phyloP scores from a whole-genome alignment of 2,888 invertebrate genomes.

The Embidobia sp. region DNA sequence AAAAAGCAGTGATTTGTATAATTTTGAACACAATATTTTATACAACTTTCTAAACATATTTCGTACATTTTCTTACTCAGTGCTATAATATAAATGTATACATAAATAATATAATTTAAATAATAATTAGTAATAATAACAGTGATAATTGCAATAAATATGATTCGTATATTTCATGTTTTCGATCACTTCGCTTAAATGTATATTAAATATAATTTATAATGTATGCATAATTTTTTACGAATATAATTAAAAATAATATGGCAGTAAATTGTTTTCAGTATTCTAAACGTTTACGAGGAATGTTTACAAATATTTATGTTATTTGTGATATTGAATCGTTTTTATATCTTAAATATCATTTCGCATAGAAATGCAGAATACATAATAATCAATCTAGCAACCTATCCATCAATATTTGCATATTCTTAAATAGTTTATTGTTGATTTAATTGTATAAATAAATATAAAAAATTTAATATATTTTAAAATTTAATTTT shows the following conservation, averaged over 20 bases:
- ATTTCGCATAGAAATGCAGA: conserved; percentile 8
- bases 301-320: conserved; percentile 43
- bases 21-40: too few relatives aligned
- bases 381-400: neutral
- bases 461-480: too few relatives aligned
- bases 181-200: conserved; percentile 24
- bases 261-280: conserved; percentile 43
- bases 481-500: too few relatives aligned
- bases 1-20: too few relatives aligned
- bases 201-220: conserved; percentile 37
- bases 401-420: neutral
- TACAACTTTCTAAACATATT: neutral
- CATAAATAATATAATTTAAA: conserved; percentile 41
- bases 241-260: conserved; percentile 40
- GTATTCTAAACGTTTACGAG: conserved; percentile 33
- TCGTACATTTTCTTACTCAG: neutral
- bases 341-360: conserved; percentile 9
- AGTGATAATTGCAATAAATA: conserved; percentile 37
- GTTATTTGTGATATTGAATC: conserved; percentile 9
- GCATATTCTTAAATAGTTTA: too few relatives aligned
- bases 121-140: conserved; percentile 43
- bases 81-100: neutral
- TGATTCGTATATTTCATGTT: conserved; percentile 26
- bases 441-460: too few relatives aligned
- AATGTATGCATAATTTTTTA: conserved; percentile 11